Base-by-base conservation (phyloP, 2,797 vertebrate genomes). In the Antrozous pallidus region DNA sequence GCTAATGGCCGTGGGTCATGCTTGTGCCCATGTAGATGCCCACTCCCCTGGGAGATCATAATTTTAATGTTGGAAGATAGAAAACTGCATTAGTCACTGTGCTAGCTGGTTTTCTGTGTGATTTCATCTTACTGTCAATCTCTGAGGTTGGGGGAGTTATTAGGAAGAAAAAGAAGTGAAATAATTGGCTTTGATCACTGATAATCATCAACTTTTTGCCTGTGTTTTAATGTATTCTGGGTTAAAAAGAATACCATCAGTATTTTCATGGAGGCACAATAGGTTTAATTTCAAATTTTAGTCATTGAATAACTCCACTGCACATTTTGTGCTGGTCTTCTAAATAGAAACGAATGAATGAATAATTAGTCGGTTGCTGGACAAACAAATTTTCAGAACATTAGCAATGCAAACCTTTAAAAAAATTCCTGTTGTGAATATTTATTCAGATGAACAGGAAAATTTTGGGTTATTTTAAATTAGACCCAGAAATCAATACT, bases 401-500 rank as follows among this genome's bases (percentile, higher is more conserved):
- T 74, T 36, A 88, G 82, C 51, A 81, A 91, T n/a, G 51, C 83
- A 92, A 85, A 92, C 36, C 83, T 51, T 49, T 31, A 58, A 49
- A 87, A 28, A 14, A 95, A 91, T 87, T 94, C 47, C 88, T 79
- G 14, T 91, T 77, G 89, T 69, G 22, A 94, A 93, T 67, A 96
- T 71, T 95, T 83, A 92, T 54, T 90, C 56, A 56, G 28, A 79
- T 73, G 70, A 88, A 42, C 13, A 51, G 38, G 26, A 79, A 88
- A 79, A 65, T 77, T 51, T 79, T 16, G 36, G 42, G 42, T 88
- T 84, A 90, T 94, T 95, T 95, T 90, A 79, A 93, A 92, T 80
- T 58, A 93, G 81, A 87, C 36, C 38, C 42, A 93, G 65, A 97
- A 93, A 86, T 92, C 93, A 95, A 92, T 70, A 91, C 54, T 54